Percentiles rank a stretch among this genome's conserved stretches.
These are phyloP conservation scores for Acromyrmex echinatior DNA, from an alignment of 1,140 invertebrate species.

Conservation along the genomic window DNA sequence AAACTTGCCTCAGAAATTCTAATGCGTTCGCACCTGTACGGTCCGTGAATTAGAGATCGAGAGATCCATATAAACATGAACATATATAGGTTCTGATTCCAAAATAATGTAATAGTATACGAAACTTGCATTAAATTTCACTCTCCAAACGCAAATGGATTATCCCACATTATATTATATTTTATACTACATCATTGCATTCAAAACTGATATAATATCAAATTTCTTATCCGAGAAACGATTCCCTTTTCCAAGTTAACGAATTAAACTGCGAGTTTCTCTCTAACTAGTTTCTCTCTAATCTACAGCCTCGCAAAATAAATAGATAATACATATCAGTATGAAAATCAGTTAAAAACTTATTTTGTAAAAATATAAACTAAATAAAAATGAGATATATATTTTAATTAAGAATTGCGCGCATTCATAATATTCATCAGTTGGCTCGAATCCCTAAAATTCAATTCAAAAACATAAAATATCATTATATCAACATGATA, in stretches of 20 bases:
- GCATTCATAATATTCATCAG: too few species aligned
- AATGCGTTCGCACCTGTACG: constrained; percentile 2
- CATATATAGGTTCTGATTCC: not conserved
- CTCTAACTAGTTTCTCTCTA: not conserved
- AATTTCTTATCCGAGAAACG: not conserved
- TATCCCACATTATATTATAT: not conserved
- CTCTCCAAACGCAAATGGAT: constrained; percentile 14
- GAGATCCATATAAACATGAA: too few species aligned
- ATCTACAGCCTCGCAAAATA: not conserved
- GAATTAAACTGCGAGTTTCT: not conserved
- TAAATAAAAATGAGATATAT: too few species aligned
- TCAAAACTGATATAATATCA: not conserved
- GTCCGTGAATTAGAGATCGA: not conserved
- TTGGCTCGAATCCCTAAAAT: too few species aligned
- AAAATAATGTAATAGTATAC: constrained; percentile 26
- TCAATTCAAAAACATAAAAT: not conserved
- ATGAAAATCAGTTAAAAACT: not conserved
- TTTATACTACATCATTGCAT: not conserved
- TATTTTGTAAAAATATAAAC: not conserved
- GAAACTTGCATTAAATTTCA: constrained; percentile 18
- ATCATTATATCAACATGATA: not conserved
- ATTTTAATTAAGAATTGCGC: not conserved
- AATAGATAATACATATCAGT: not conserved
- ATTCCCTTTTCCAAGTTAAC: not conserved
- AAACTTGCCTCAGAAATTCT: not conserved